A percentile compares a stretch with the other conserved stretches of the same genome.
Evolutionary conservation across 2,888 invertebrate species (phyloP).

Genomic region (Clepsis dumicolana): DNA sequence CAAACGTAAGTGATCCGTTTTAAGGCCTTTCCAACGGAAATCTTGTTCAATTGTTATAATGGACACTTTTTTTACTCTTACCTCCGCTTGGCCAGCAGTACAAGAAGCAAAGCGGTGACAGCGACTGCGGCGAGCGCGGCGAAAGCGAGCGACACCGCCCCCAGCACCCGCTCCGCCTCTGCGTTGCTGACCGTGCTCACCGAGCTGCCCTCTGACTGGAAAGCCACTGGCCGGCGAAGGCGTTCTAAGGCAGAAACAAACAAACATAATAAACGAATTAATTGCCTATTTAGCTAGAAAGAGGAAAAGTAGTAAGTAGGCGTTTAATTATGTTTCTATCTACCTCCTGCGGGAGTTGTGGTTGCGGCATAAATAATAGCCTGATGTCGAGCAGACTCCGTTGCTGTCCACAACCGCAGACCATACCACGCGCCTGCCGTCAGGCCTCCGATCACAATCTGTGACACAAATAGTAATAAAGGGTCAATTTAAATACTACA

Average conservation of each 20-base stretch:
- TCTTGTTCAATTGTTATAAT: background rate
- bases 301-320: too few species aligned
- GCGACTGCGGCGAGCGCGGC: conserved; percentile 78
- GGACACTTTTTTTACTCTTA: conserved; percentile 47
- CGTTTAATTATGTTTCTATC: background rate
- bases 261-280: too few species aligned
- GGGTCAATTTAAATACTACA: background rate
- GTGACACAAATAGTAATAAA: conserved; percentile 12
- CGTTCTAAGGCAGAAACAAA: conserved; percentile 62
- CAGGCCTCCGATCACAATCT: conserved; percentile 87
- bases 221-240: conserved; percentile 75
- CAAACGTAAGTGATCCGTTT: too few species aligned
- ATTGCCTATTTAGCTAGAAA: too few species aligned
- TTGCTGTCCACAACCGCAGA: conserved; percentile 90
- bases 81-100: conserved; percentile 74
- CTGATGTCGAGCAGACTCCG: conserved; percentile 88
- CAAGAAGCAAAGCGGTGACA: conserved; percentile 74
- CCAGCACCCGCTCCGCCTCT: conserved; percentile 75
- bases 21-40: too few species aligned
- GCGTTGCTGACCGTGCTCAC: conserved; percentile 56
- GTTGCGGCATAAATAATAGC: conserved; percentile 91
- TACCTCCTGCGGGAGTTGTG: conserved; percentile 90
- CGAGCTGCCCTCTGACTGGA: conserved; percentile 71
- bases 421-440: conserved; percentile 91
- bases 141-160: conserved; percentile 78